A percentile compares a stretch with the other conserved stretches of the same genome.
These are phyloP conservation scores for Recurvirostra avosetta DNA, from an alignment of 2,113 vertebrate genomes.

Conservation along the genomic window DNA sequence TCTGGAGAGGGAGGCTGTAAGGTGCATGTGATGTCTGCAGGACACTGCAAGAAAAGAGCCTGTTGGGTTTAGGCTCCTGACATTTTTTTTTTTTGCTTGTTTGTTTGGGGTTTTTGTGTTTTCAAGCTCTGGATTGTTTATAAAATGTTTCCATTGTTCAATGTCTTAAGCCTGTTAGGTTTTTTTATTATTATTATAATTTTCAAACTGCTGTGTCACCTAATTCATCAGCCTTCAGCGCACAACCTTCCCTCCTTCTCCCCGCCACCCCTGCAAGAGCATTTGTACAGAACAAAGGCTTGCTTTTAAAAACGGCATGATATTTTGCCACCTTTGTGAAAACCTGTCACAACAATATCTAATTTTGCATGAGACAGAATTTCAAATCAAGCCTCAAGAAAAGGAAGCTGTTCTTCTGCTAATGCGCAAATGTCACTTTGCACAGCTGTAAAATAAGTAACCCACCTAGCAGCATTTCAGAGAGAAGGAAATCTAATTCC, in stretches of 20 bases:
- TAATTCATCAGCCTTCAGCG: conserved; percentile 51
- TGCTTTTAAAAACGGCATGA: conserved; percentile 70
- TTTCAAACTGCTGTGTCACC: conserved; percentile 49
- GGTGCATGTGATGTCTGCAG: neutral
- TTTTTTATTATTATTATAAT: neutral
- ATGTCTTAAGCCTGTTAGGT: neutral
- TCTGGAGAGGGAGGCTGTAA: neutral
- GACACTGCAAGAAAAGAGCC: neutral
- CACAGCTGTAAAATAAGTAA: neutral
- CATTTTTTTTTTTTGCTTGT: neutral
- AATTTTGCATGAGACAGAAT: conserved; percentile 65
- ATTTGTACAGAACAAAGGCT: conserved; percentile 77
- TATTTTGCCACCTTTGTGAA: conserved; percentile 75
- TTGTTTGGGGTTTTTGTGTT: neutral
- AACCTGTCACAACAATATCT: conserved; percentile 71
- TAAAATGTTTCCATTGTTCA: neutral
- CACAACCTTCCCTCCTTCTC: conserved; percentile 35
- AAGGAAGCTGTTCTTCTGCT: conserved; percentile 40
- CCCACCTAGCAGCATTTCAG: neutral
- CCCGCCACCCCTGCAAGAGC: conserved; percentile 54
- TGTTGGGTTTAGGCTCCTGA: neutral
- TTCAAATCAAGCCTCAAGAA: conserved; percentile 66
- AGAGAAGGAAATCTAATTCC: conserved; percentile 13
- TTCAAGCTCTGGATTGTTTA: neutral
- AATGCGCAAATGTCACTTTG: conserved; percentile 22